phyloP scores from a whole-genome alignment of 2,797 vertebrate species.

The Streptopelia turtur region DNA sequence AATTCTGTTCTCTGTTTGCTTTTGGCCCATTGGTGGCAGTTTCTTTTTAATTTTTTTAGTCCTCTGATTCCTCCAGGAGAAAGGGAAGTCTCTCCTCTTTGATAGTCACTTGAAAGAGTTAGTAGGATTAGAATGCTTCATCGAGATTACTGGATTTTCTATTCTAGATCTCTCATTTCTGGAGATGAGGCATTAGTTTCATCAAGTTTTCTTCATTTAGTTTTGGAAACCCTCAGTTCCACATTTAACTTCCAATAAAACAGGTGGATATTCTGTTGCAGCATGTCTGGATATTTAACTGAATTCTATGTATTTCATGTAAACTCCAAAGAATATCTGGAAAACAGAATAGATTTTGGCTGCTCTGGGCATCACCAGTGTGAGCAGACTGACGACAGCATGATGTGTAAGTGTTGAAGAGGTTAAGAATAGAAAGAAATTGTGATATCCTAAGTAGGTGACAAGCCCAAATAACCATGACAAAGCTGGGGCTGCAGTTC shows the following conservation, averaged over 20 bases:
- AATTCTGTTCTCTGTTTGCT: conserved; percentile 41
- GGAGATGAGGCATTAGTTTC: not conserved
- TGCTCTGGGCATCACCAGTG: not conserved
- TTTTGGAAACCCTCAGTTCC: not conserved
- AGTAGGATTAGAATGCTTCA: not conserved
- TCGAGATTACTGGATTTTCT: not conserved
- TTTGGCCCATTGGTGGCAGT: not conserved
- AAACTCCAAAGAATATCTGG: not conserved
- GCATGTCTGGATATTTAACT: not conserved
- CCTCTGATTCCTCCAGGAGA: not conserved
- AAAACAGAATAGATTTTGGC: not conserved
- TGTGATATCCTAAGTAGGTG: not conserved
- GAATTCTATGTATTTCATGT: not conserved
- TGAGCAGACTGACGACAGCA: not conserved
- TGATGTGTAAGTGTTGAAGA: not conserved
- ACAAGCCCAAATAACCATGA: not conserved
- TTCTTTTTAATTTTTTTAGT: conserved; percentile 26
- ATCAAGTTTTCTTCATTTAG: not conserved
- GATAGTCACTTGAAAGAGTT: not conserved
- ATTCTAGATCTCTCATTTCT: not conserved
- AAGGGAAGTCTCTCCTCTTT: not conserved
- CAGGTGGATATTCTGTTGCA: not conserved
- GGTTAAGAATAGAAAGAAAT: conserved; percentile 1
- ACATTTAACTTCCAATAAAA: not conserved
- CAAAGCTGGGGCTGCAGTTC: not conserved